Conservation (phyloP, 35 echinoderm and acorn worm species). For the Lytechinus pictus region DNA sequence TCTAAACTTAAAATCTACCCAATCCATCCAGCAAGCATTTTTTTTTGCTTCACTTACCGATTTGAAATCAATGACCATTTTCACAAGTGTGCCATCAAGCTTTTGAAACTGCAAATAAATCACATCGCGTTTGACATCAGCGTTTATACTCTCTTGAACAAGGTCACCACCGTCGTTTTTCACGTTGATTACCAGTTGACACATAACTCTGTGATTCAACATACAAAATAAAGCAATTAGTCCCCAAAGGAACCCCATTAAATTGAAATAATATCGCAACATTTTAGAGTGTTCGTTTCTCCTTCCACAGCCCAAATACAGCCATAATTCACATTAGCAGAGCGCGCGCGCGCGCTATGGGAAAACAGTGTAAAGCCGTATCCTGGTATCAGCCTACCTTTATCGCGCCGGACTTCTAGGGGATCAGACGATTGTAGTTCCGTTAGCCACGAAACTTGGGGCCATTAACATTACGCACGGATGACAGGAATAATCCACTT, state of each 20-base stretch:
- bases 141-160: constrained; percentile 84
- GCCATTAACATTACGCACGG: background rate
- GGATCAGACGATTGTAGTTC: background rate
- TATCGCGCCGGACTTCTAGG: background rate
- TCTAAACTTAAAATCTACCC: too few relatives aligned
- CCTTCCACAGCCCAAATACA: background rate
- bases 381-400: background rate
- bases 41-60: constrained; percentile 62
- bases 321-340: background rate
- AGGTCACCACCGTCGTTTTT: constrained; percentile 98
- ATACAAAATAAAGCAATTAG: background rate
- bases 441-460: background rate
- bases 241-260: background rate
- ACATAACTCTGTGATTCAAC: background rate
- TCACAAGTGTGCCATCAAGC: constrained; percentile 89
- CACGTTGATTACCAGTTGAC: constrained; percentile 94
- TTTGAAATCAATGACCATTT: constrained; percentile 90
- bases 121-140: constrained; percentile 71
- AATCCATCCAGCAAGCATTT: too few relatives aligned
- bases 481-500: background rate
- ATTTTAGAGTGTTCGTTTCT: background rate
- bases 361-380: background rate
- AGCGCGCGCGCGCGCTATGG: background rate
- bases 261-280: background rate
- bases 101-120: constrained; percentile 88